These are phyloP conservation scores for Keiferia lycopersicella DNA, from an alignment of 2,888 invertebrate species.

Conservation along the genomic window DNA sequence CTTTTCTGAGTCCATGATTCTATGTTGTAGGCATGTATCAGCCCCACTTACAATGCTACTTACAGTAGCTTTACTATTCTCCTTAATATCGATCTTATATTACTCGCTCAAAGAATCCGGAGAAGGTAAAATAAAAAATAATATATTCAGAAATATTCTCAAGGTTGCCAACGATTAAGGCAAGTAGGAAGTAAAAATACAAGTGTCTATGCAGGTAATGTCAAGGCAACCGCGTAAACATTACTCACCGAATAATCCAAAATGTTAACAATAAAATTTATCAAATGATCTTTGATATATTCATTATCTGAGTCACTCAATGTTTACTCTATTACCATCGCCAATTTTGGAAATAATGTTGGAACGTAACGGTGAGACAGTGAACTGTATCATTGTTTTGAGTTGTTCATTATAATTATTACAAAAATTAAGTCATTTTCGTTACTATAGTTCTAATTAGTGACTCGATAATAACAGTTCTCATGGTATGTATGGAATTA, in stretches of 20 bases:
- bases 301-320: conserved; percentile 23
- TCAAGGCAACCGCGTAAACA: conserved; percentile 36
- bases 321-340: conserved; percentile 21
- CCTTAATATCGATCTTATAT: no score
- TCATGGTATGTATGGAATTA: conserved; percentile 10
- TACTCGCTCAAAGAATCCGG: no score
- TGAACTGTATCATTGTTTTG: no score
- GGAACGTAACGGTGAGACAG: no score
- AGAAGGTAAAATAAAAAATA: no score
- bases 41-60: no score
- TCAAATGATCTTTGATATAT: conserved; percentile 24
- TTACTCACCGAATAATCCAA: conserved; percentile 24
- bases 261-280: conserved; percentile 18
- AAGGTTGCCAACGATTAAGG: background rate
- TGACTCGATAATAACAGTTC: conserved; percentile 3
- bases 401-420: no score
- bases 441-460: background rate
- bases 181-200: conserved; percentile 35
- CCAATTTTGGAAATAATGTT: no score
- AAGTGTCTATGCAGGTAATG: conserved; percentile 35
- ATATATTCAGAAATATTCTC: background rate
- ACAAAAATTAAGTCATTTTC: background rate
- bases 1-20: no score
- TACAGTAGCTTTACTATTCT: no score
- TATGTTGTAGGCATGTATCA: no score